Base-by-base conservation (phyloP, 1,140 invertebrate genomes). In the Drosophila micromelanica region DNA sequence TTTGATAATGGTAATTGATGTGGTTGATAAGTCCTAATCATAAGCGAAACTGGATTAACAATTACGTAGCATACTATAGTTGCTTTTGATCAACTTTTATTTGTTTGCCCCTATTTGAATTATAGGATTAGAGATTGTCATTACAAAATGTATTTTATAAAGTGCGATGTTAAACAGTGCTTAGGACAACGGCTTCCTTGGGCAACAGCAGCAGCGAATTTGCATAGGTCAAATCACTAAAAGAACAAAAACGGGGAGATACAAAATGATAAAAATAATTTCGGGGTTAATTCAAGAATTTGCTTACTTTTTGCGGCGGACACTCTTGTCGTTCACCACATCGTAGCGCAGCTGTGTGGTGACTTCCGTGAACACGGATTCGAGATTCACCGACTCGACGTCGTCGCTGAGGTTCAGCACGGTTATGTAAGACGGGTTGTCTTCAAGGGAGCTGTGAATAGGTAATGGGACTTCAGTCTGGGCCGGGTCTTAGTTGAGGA, bases 121-220 rank as follows among this genome's bases (percentile, higher is more conserved):
- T 13, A n/a, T 13, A 0, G n/a, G 5, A 5, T 40, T 40, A 13
- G 38, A 40, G 38, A 40, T 40, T 40, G 38, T 13, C 38, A 13
- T 5, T 6, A 40, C 1, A 40, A n/a, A 40, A 40, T 13, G 13
- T 48, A n/a, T 48, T 61, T n/a, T 40, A 11, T n/a, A 13, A 46
- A 12, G n/a, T 11, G 12, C 5, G 6, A 7, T 35, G 20, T 71
- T 65, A 85, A 51, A 89, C 51, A 40, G 90, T 91, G 70, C 71
- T 79, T 2, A 91, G 75, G 4, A 91, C 80, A 27, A 91, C 56
- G 15, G 78, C 90, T 59, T 91, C 90, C 54, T 91, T 91, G 56
- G 90, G 90, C 82, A 91, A 68, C 69, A 91, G 15, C 15, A 86
- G 45, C 38, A 91, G 43, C 0, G 80, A 84, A 42, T 90, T 85